phyloP scores from a whole-genome alignment of 2,113 vertebrate genomes.

The Paraplagusia blochii region DNA sequence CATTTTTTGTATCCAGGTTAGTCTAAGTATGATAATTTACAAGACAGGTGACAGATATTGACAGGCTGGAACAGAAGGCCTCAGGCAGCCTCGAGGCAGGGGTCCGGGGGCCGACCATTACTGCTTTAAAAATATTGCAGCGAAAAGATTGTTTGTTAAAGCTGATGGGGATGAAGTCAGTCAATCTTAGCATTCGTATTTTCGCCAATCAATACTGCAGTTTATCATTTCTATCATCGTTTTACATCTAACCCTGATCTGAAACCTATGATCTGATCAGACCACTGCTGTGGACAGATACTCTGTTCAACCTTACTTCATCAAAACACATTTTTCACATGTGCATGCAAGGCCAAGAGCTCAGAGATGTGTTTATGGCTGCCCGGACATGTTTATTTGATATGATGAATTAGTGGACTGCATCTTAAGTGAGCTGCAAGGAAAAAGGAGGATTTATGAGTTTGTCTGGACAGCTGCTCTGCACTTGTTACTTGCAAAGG shows the following conservation, averaged over 20 bases:
- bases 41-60: too few species aligned
- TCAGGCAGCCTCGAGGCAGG: too few species aligned
- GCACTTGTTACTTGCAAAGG: neutral
- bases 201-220: too few species aligned
- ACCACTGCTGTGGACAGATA: neutral
- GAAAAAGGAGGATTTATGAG: slow-evolving; percentile 32
- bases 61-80: too few species aligned
- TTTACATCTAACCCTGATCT: neutral
- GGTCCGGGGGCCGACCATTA: too few species aligned
- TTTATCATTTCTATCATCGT: too few species aligned
- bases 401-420: neutral
- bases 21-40: too few species aligned
- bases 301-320: neutral
- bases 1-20: too few species aligned
- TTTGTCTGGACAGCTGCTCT: slow-evolving; percentile 10
- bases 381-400: slow-evolving; percentile 35
- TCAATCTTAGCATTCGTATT: too few species aligned
- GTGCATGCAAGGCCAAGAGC: slow-evolving; percentile 5
- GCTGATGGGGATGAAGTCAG: too few species aligned
- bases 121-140: too few species aligned
- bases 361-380: slow-evolving; percentile 48
- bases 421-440: slow-evolving; percentile 8
- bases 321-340: slow-evolving; percentile 7
- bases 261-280: neutral
- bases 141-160: too few species aligned